Conservation (phyloP, 2,797 vertebrate genomes). For the Anableps anableps region DNA sequence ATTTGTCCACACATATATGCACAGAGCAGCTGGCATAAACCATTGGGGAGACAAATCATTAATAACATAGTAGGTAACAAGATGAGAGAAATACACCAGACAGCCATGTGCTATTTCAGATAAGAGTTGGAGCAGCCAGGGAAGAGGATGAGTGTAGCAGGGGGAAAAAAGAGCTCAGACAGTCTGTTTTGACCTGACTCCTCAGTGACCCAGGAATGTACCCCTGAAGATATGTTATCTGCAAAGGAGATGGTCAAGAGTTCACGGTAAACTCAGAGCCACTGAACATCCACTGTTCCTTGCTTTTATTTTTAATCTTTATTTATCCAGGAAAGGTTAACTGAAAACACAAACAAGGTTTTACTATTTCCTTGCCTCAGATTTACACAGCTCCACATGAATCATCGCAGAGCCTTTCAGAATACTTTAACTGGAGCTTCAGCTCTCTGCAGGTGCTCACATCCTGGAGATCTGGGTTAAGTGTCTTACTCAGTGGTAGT, state of each 20-base stretch:
- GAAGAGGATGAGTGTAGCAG: conserved; percentile 29
- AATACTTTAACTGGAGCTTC: conserved; percentile 24
- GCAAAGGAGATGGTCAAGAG: conserved; percentile 68
- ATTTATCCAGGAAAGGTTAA: conserved; percentile 60
- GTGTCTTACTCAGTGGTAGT: conserved; percentile 39
- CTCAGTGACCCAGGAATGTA: conserved; percentile 58
- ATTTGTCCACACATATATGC: conserved; percentile 29
- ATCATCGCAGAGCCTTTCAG: conserved; percentile 45
- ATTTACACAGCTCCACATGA: conserved; percentile 43
- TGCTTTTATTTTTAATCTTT: conserved; percentile 58
- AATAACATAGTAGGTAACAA: conserved; percentile 59
- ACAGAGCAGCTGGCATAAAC: conserved; percentile 20
- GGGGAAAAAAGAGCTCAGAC: conserved; percentile 27
- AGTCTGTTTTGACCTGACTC: conserved; percentile 54
- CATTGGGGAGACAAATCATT: conserved; percentile 52
- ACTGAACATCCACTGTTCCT: conserved; percentile 32
- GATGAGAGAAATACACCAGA: conserved; percentile 50
- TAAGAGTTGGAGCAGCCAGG: conserved; percentile 67
- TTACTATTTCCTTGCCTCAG: conserved; percentile 36
- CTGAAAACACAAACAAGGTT: conserved; percentile 38
- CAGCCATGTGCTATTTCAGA: conserved; percentile 72
- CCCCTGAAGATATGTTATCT: conserved; percentile 71
- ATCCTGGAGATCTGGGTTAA: conserved; percentile 46
- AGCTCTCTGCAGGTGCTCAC: conserved; percentile 36
- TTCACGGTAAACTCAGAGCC: conserved; percentile 52